A percentile compares a stretch with the other conserved stretches of the same genome.
phyloP scores from a whole-genome alignment of 2,113 vertebrate species.

The Promerops cafer region DNA sequence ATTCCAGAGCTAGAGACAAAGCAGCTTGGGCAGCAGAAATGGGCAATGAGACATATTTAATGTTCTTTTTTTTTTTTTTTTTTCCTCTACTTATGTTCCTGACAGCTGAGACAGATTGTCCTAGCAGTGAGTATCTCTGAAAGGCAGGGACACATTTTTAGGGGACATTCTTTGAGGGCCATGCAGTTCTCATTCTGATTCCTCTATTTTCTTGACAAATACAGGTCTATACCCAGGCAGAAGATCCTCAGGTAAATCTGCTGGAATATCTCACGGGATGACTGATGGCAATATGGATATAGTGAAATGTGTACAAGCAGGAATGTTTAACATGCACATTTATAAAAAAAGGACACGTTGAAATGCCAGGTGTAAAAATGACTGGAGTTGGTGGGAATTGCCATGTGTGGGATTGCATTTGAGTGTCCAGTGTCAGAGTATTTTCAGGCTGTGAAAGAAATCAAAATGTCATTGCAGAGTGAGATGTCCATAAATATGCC shows the following conservation, averaged over 20 bases:
- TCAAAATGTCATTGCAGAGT: not conserved
- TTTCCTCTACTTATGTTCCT: conserved; percentile 33
- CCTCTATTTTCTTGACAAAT: conserved; percentile 17
- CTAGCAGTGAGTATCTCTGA: conserved; percentile 86
- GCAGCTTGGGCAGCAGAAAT: not conserved
- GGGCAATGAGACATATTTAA: not conserved
- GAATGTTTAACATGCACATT: not conserved
- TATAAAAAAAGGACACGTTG: not conserved
- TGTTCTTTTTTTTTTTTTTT: not conserved
- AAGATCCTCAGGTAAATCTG: conserved; percentile 82
- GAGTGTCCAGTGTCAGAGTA: not conserved
- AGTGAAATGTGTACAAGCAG: not conserved
- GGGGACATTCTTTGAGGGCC: not conserved
- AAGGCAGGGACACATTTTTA: not conserved
- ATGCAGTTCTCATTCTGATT: not conserved
- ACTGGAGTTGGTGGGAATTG: not conserved
- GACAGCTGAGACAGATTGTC: conserved; percentile 84
- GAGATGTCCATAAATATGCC: not conserved
- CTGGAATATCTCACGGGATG: not conserved
- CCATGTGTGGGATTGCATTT: not conserved
- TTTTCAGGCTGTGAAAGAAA: not conserved
- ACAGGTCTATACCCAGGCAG: conserved; percentile 86
- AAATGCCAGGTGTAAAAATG: not conserved
- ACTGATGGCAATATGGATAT: not conserved
- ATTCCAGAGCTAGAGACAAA: not conserved